Evolutionary conservation across 2,888 invertebrate species (phyloP).

Genomic region (Litoditis marina): DNA sequence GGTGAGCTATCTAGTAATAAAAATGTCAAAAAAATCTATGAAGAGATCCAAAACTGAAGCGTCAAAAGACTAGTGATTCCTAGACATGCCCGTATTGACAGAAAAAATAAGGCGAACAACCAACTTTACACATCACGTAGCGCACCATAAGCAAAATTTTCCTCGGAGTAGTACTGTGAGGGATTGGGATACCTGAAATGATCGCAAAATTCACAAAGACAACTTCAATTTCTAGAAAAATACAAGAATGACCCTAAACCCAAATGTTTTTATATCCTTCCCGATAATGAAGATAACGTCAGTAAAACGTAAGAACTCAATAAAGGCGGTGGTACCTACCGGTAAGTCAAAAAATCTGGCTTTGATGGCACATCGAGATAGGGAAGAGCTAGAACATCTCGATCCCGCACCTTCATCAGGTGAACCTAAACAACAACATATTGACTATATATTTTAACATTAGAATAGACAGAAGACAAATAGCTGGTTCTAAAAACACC

Average conservation of each 20-base stretch:
- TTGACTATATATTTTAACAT: neutral
- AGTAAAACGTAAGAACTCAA: too few relatives aligned
- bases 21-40: neutral
- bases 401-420: conserved; percentile 24
- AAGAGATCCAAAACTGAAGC: neutral
- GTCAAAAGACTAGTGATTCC: neutral
- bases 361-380: conserved; percentile 38
- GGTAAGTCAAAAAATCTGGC: conserved; percentile 49
- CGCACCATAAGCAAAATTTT: conserved; percentile 35
- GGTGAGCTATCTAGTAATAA: neutral
- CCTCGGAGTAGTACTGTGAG: conserved; percentile 43
- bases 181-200: conserved; percentile 37
- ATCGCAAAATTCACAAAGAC: too few relatives aligned
- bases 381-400: conserved; percentile 43
- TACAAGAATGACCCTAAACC: too few relatives aligned
- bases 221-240: too few relatives aligned
- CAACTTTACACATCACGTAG: conserved; percentile 14
- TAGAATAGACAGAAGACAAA: too few relatives aligned
- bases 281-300: too few relatives aligned
- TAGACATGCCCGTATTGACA: conserved; percentile 1
- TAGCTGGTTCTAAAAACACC: too few relatives aligned
- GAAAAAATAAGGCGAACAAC: neutral
- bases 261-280: too few relatives aligned
- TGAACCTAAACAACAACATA: conserved; percentile 19
- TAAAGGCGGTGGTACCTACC: conserved; percentile 23